These are phyloP conservation scores for Saturnia japonica DNA, from an alignment of 2,888 invertebrate species.

Conservation along the genomic window DNA sequence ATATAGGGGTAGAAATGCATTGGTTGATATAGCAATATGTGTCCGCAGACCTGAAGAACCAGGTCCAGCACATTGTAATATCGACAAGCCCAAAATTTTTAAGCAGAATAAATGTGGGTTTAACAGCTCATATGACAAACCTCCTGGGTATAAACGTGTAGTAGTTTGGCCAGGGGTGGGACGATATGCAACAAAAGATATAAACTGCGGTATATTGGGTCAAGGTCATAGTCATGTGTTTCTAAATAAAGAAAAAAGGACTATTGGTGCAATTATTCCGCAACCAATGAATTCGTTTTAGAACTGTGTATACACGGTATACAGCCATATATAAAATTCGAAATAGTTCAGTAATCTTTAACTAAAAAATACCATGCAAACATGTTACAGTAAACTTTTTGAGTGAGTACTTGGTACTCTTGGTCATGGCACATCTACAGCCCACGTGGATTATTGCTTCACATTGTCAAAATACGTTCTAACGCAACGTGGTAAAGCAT, in stretches of 20 bases:
- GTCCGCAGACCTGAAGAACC: slow-evolving; percentile 73
- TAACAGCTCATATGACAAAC: slow-evolving; percentile 65
- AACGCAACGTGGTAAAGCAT: too few relatives aligned
- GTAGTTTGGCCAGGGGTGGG: slow-evolving; percentile 73
- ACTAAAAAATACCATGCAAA: too few relatives aligned
- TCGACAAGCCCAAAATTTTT: slow-evolving; percentile 46
- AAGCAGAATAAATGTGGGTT: slow-evolving; percentile 54
- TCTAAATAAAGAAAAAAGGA: slow-evolving; percentile 57
- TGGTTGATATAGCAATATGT: slow-evolving; percentile 76
- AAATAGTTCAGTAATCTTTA: background rate
- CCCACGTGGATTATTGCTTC: too few relatives aligned
- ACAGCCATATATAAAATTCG: background rate
- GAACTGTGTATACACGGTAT: slow-evolving; percentile 16
- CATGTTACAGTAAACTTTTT: too few relatives aligned
- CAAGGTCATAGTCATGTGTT: slow-evolving; percentile 67
- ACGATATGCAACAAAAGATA: slow-evolving; percentile 47
- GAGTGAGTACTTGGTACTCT: too few relatives aligned
- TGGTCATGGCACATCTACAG: too few relatives aligned
- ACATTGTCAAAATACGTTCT: too few relatives aligned
- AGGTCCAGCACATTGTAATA: slow-evolving; percentile 73
- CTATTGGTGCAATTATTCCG: slow-evolving; percentile 59
- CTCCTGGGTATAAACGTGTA: slow-evolving; percentile 58
- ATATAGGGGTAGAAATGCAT: slow-evolving; percentile 69
- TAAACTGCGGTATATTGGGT: slow-evolving; percentile 50
- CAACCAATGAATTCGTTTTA: slow-evolving; percentile 67